A percentile compares a stretch with the other conserved stretches of the same genome.
These are phyloP conservation scores for Empidonax alnorum DNA, from an alignment of 2,113 vertebrate genomes.

Conservation along the genomic window DNA sequence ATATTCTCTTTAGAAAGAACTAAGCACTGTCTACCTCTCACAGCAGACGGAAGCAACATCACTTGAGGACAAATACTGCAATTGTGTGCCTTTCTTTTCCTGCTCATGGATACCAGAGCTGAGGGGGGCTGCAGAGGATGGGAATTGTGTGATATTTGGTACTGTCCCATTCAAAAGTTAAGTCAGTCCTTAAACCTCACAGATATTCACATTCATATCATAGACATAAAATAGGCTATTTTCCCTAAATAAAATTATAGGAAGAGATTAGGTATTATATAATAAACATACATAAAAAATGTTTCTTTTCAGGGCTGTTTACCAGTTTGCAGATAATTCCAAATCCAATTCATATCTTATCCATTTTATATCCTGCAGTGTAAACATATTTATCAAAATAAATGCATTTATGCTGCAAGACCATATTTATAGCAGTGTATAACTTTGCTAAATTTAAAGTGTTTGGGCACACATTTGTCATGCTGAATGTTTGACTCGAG, in stretches of 20 bases:
- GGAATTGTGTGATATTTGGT: not conserved
- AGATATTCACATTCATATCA: not conserved
- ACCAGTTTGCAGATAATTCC: slow-evolving; percentile 8
- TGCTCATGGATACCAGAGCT: not conserved
- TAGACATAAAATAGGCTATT: not conserved
- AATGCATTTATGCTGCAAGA: slow-evolving; percentile 36
- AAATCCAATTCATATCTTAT: slow-evolving; percentile 29
- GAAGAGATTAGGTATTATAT: not conserved
- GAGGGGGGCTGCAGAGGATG: not conserved
- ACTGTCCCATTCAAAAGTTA: not conserved
- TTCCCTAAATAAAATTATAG: not conserved
- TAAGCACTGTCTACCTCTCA: not conserved
- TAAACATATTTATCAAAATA: slow-evolving; percentile 61
- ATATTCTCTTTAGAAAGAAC: not conserved
- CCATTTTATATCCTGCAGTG: slow-evolving; percentile 21
- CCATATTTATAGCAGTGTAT: slow-evolving; percentile 12
- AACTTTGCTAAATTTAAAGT: slow-evolving; percentile 40
- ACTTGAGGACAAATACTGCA: not conserved
- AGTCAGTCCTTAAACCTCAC: not conserved
- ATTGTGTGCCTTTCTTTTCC: not conserved
- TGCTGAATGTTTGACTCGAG: not conserved
- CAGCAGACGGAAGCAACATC: not conserved
- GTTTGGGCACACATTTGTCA: slow-evolving; percentile 31
- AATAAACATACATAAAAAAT: not conserved
- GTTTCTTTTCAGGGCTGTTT: not conserved